phyloP scores from a whole-genome alignment of 1,140 invertebrate genomes.

The Apis cerana region DNA sequence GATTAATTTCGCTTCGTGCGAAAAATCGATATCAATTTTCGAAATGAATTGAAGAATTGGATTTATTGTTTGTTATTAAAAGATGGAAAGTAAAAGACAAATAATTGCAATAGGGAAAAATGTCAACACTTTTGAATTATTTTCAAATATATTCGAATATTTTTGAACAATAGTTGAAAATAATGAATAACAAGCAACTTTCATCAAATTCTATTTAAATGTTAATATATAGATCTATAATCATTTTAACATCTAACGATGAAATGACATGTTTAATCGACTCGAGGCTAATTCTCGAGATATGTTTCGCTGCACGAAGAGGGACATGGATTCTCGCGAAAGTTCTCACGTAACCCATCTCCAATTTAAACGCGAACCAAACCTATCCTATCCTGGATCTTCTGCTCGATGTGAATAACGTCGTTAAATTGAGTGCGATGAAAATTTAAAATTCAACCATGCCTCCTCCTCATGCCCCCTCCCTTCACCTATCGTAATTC shows the following conservation, averaged over 20 bases:
- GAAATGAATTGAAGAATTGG: too few relatives aligned
- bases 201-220: not conserved
- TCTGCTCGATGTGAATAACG: not conserved
- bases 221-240: not conserved
- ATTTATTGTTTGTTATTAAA: too few relatives aligned
- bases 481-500: not conserved
- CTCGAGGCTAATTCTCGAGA: not conserved
- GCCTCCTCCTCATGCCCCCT: too few relatives aligned
- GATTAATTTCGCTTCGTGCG: too few relatives aligned
- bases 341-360: not conserved
- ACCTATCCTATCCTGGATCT: not conserved
- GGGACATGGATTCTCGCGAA: constrained; percentile 2
- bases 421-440: not conserved
- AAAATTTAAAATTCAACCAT: not conserved
- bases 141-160: too few relatives aligned
- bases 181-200: too few relatives aligned
- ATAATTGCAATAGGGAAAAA: too few relatives aligned
- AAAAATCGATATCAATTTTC: too few relatives aligned
- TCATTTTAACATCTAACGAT: not conserved
- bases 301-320: not conserved
- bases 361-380: constrained; percentile 17
- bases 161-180: too few relatives aligned
- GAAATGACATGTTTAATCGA: not conserved
- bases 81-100: too few relatives aligned
- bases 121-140: too few relatives aligned